phyloP scores from a whole-genome alignment of 2,113 vertebrate genomes.

The human (Homo sapiens) region GRCh38 chr7:128137501-128138000 shows the following conservation, averaged over 20 bases:
- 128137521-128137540: not conserved
- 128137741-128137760: not conserved
- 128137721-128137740: not conserved
- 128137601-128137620: not conserved
- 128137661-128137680: not conserved
- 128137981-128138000: slow-evolving; percentile 10
- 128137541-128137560: not conserved
- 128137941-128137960: slow-evolving; percentile 6
- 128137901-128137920: not conserved
- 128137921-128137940: not conserved
- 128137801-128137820: not conserved
- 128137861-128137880: not conserved
- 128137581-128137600: not conserved
- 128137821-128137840: not conserved
- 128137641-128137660: not conserved
- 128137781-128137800: not conserved
- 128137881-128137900: not conserved
- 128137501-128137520: not conserved
- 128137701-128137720: not conserved
- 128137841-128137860: not conserved
- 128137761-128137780: not conserved
- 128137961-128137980: slow-evolving; percentile 28
- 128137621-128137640: not conserved
- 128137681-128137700: not conserved
- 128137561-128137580: not conserved